Base-by-base conservation (phyloP, 1,140 invertebrate genomes). In the Tetramorium alpestre region DNA sequence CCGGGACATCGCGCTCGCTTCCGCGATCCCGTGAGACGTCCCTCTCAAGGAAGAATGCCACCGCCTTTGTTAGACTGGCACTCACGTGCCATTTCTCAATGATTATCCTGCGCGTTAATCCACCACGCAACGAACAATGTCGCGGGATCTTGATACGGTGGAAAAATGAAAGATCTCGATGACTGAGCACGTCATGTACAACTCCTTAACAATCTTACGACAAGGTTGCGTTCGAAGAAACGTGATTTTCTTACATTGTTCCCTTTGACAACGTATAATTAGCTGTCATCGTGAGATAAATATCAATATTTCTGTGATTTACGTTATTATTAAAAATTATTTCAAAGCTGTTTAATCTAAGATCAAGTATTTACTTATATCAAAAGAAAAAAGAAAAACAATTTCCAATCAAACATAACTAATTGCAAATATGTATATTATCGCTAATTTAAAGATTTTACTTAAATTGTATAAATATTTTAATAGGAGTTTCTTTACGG, bases 101-200 rank as follows among this genome's bases (percentile, higher is more conserved):
- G 54, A 84, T 84, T 75, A 84, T 73, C 69, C 67, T 41, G 54
- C 33, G 33, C 54, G 54, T 44, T 84, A 84, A 84, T 84, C 67
- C 67, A 60, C n/a, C 25, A 41, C 41, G 28, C 78, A 25, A 6
- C 65, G 67, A 72, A 82, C 80, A 84, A 75, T 84, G 69, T 56
- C 41, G 54, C 13, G 56, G 47, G 49, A 84, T 84, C 54, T 84
- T 60, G 80, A 84, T 84, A 73, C 25, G 65, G 38, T n/a, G 38
- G 56, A 25, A 47, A 75, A 60, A 73, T 60, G 54, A 49, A 75
- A 84, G 41, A n/a, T 25, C 51, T 60, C 54, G 54, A 60, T 73
- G 54, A 82, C 51, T 7, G 38, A 58, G 62, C 41, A 56, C 54
- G 69, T 60, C 25, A 13, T 75, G 54, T 75, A 60, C 56, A 73